phyloP scores from a whole-genome alignment of 2,797 vertebrate species.

The Bovichtus diacanthus region DNA sequence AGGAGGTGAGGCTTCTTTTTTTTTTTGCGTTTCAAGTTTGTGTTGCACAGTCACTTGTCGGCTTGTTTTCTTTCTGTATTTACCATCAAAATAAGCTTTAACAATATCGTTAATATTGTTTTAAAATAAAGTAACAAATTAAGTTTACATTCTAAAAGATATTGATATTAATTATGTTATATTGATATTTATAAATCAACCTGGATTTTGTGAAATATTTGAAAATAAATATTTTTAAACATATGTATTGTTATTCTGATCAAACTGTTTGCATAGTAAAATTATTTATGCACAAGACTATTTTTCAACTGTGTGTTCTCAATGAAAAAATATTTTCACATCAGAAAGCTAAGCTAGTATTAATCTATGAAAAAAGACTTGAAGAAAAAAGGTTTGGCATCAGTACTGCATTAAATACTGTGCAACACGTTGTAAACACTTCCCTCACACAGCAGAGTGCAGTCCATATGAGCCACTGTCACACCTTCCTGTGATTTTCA shows the following conservation, averaged over 20 bases:
- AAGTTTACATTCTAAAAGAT: conserved; percentile 83
- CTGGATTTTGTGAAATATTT: conserved; percentile 81
- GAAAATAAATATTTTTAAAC: conserved; percentile 85
- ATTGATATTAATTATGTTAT: conserved; percentile 77
- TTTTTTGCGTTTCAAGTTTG: conserved; percentile 75
- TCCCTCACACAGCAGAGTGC: neutral
- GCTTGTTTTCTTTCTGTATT: conserved; percentile 80
- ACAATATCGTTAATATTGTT: conserved; percentile 84
- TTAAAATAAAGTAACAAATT: conserved; percentile 81
- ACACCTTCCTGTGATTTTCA: neutral
- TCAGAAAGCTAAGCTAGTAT: neutral
- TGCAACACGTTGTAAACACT: neutral
- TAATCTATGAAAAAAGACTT: neutral
- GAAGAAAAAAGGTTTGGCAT: neutral
- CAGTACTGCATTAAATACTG: neutral
- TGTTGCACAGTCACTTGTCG: conserved; percentile 83
- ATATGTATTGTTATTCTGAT: conserved; percentile 53
- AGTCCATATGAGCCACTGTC: neutral
- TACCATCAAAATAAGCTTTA: conserved; percentile 85
- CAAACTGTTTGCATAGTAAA: conserved; percentile 24
- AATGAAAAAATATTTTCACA: conserved; percentile 6
- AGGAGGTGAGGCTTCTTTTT: conserved; percentile 69
- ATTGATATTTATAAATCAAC: conserved; percentile 81
- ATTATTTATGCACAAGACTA: neutral
- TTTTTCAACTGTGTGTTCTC: conserved; percentile 7